Evolutionary conservation across 2,797 vertebrate species (phyloP).

Genomic region (Gephyroberyx darwinii): DNA sequence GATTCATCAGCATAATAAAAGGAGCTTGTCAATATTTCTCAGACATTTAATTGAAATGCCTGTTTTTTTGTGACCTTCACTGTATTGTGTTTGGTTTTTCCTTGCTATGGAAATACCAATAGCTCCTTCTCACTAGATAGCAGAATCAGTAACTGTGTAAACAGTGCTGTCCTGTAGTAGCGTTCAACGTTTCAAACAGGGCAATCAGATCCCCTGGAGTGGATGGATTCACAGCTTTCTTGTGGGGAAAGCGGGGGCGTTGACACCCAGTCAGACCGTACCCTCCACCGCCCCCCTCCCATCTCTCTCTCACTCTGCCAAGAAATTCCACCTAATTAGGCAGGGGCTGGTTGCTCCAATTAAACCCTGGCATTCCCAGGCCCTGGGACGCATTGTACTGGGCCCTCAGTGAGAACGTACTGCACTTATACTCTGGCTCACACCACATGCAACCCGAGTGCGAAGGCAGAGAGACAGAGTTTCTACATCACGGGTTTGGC

Average conservation of each 20-base stretch:
- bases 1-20: slow-evolving; percentile 32
- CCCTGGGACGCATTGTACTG: slow-evolving; percentile 66
- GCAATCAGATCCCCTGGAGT: slow-evolving; percentile 25
- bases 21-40: slow-evolving; percentile 32
- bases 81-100: slow-evolving; percentile 6
- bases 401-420: slow-evolving; percentile 44
- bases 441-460: slow-evolving; percentile 32
- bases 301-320: slow-evolving; percentile 65
- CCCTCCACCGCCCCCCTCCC: background rate
- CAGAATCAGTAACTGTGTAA: background rate
- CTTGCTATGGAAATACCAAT: background rate
- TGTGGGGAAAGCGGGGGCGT: slow-evolving; percentile 27
- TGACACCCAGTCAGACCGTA: background rate
- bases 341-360: slow-evolving; percentile 75
- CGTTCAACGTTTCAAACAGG: slow-evolving; percentile 24
- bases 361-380: slow-evolving; percentile 77
- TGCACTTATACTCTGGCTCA: slow-evolving; percentile 41
- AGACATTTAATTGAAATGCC: slow-evolving; percentile 1
- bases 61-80: slow-evolving; percentile 14
- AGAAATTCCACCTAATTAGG: slow-evolving; percentile 83
- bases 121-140: slow-evolving; percentile 13
- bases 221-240: slow-evolving; percentile 42
- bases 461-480: slow-evolving; percentile 10
- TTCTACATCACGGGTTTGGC: slow-evolving; percentile 48
- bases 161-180: background rate